phyloP scores from a whole-genome alignment of 2,888 invertebrate species.

The Tachina lurida region DNA sequence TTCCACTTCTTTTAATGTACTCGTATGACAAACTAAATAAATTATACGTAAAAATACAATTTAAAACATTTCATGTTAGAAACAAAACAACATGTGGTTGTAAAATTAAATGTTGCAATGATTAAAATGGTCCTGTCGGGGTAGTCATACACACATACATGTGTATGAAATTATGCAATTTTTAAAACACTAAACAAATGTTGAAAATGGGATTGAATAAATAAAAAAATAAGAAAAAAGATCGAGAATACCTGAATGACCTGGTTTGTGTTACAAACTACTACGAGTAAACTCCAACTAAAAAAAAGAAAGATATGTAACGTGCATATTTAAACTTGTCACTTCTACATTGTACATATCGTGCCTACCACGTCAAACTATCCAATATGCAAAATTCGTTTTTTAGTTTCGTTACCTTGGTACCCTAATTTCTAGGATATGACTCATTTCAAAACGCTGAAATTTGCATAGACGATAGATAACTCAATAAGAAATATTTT shows the following conservation, averaged over 20 bases:
- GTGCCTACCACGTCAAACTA: too few species aligned
- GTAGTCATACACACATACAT: background rate
- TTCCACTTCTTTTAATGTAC: background rate
- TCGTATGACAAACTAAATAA: constrained; percentile 7
- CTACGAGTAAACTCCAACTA: background rate
- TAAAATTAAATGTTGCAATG: constrained; percentile 25
- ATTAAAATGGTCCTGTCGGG: constrained; percentile 14
- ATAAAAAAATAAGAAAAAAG: constrained; percentile 1
- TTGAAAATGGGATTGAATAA: constrained; percentile 18
- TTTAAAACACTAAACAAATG: background rate
- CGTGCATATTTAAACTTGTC: constrained; percentile 19
- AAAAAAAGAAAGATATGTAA: constrained; percentile 20
- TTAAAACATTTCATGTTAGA: constrained; percentile 20
- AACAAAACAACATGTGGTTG: constrained; percentile 34
- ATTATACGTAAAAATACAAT: background rate
- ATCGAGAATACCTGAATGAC: constrained; percentile 2
- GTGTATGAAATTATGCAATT: constrained; percentile 41
- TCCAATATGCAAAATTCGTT: too few species aligned
- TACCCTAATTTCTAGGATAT: too few species aligned
- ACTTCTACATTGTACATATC: background rate
- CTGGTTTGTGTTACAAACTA: constrained; percentile 30
- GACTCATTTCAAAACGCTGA: too few species aligned
- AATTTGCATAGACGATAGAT: too few species aligned
- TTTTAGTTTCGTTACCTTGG: too few species aligned
- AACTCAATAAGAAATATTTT: too few species aligned